Conservation (phyloP, 2,888 invertebrate genomes). For the Portevinia maculata region DNA sequence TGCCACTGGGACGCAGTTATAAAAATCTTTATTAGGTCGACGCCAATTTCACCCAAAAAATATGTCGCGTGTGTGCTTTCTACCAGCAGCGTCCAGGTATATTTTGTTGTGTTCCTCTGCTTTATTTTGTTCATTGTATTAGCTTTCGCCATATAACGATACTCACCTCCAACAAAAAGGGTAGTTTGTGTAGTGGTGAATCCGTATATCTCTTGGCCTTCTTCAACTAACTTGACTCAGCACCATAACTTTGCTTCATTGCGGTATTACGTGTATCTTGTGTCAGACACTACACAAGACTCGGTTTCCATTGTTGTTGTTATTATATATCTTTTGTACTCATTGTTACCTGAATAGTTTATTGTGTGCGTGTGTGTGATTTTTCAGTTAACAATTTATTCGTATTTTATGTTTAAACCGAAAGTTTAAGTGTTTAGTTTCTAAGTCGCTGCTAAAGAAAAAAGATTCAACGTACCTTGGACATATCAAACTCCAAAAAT, state of each 20-base stretch:
- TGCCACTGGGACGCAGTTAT: constrained; percentile 70
- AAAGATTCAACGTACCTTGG: constrained; percentile 55
- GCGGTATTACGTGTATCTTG: constrained; percentile 83
- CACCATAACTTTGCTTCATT: constrained; percentile 80
- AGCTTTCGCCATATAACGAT: constrained; percentile 54
- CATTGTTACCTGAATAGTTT: constrained; percentile 69
- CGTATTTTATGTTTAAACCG: constrained; percentile 12
- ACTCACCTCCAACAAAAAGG: constrained; percentile 71
- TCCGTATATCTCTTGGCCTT: constrained; percentile 27
- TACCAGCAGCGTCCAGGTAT: constrained; percentile 55
- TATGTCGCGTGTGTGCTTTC: constrained; percentile 58
- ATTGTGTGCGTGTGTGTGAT: constrained; percentile 42
- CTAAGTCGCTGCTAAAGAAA: constrained; percentile 27
- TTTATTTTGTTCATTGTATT: constrained; percentile 37
- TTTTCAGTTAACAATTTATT: constrained; percentile 40
- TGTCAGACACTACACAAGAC: constrained; percentile 79
- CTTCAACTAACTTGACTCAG: constrained; percentile 46
- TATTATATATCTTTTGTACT: constrained; percentile 66
- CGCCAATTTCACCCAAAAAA: constrained; percentile 34
- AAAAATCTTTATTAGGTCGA: constrained; percentile 68
- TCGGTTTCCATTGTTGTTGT: constrained; percentile 73
- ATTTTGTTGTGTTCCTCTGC: constrained; percentile 27
- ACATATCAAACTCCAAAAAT: constrained; percentile 59
- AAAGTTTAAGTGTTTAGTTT: constrained; percentile 41
- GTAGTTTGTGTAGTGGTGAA: constrained; percentile 67